Evolutionary conservation across 2,113 vertebrate species (phyloP).

Genomic region (Nyctereutes procyonoides): DNA sequence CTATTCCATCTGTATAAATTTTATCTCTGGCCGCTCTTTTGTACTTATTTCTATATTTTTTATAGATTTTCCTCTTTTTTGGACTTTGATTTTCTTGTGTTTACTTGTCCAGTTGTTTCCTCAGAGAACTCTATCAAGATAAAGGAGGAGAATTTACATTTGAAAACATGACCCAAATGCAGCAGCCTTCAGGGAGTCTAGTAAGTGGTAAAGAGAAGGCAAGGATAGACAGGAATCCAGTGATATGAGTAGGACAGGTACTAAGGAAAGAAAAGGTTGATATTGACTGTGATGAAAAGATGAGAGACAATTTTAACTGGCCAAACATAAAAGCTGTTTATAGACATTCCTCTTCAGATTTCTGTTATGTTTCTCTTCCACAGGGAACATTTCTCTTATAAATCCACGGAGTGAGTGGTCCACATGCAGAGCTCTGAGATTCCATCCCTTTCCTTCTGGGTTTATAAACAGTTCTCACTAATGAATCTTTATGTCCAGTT

Average conservation of each 20-base stretch:
- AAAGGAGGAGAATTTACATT: background rate
- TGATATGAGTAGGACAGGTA: background rate
- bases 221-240: background rate
- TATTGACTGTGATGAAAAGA: background rate
- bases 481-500: background rate
- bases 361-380: background rate
- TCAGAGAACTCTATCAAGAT: background rate
- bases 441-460: background rate
- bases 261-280: background rate
- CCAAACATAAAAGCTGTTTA: background rate
- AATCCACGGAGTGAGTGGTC: background rate
- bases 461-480: background rate
- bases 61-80: background rate
- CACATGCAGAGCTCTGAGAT: background rate
- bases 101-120: background rate
- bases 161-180: slow-evolving; percentile 17
- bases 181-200: background rate
- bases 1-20: background rate
- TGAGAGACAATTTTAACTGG: background rate
- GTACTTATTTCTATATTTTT: background rate
- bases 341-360: background rate
- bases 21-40: background rate
- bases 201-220: background rate
- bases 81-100: background rate
- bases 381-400: background rate